These are phyloP conservation scores for Fulica atra DNA, from an alignment of 2,113 vertebrate species.

Conservation along the genomic window DNA sequence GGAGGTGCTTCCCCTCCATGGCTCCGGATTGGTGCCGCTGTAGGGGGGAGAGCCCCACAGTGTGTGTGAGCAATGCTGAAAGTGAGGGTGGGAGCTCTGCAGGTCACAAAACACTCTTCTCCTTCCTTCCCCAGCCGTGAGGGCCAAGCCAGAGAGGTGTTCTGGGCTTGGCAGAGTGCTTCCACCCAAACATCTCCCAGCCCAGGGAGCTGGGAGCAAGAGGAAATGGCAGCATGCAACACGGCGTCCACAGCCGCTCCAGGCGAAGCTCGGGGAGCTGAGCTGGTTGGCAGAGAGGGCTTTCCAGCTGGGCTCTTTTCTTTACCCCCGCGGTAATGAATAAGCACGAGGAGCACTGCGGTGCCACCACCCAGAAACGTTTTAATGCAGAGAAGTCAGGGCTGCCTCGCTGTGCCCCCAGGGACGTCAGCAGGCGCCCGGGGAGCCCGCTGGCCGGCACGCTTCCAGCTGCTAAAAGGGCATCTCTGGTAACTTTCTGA, in stretches of 20 bases:
- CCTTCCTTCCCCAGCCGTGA: not conserved
- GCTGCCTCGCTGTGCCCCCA: fast-evolving
- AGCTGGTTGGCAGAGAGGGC: not conserved
- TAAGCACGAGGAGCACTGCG: not conserved
- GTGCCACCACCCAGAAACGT: not conserved
- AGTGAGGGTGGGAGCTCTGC: not conserved
- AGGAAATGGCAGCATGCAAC: not conserved
- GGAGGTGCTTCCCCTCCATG: not conserved
- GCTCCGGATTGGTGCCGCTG: not conserved
- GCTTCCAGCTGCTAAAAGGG: not conserved
- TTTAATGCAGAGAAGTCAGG: not conserved
- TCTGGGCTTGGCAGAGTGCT: not conserved
- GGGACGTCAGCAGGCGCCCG: fast-evolving
- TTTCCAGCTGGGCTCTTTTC: not conserved
- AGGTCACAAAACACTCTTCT: not conserved
- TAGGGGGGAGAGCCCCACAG: not conserved
- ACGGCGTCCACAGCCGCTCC: not conserved
- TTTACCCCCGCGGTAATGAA: not conserved
- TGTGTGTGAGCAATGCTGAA: fast-evolving
- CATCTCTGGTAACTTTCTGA: not conserved
- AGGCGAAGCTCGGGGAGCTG: not conserved
- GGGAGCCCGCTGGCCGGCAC: fast-evolving
- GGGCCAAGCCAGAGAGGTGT: not conserved
- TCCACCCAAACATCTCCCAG: not conserved
- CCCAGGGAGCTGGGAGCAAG: not conserved